Conservation (phyloP, 2,888 invertebrate genomes). For the Ischnura elegans region DNA sequence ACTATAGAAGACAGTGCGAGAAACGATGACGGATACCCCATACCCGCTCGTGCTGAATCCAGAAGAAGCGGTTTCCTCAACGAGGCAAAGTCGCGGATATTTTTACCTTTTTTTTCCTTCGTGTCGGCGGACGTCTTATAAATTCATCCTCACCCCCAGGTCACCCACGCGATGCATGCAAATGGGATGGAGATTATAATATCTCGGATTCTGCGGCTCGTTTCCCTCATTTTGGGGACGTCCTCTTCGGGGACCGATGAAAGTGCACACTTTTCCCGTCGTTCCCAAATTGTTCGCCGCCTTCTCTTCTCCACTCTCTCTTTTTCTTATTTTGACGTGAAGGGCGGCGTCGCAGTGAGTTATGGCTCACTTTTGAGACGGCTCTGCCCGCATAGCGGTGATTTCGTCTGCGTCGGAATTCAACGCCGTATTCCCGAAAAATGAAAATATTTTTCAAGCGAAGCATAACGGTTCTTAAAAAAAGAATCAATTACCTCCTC, state of each 20-base stretch:
- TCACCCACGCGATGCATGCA: background rate
- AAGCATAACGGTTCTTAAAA: background rate
- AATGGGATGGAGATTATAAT: too few relatives aligned
- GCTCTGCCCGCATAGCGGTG: background rate
- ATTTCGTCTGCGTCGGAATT: background rate
- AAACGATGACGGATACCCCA: too few relatives aligned
- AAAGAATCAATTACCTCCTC: too few relatives aligned
- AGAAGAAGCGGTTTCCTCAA: background rate
- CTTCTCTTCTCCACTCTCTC: slow-evolving; percentile 1
- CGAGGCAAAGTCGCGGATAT: background rate
- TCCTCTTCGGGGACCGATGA: background rate
- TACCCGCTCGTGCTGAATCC: background rate
- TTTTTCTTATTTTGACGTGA: background rate
- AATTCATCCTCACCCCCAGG: background rate
- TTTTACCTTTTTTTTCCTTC: background rate
- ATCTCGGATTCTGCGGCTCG: background rate
- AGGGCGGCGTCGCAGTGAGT: background rate
- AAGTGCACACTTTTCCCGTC: background rate
- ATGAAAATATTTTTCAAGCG: background rate
- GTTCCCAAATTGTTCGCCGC: background rate
- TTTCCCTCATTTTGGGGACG: background rate
- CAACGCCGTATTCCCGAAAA: background rate
- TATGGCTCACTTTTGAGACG: background rate
- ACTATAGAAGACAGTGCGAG: too few relatives aligned
- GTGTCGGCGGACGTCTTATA: background rate